Conservation (phyloP, 2,888 invertebrate genomes). For the Drosophila mayaguana region DNA sequence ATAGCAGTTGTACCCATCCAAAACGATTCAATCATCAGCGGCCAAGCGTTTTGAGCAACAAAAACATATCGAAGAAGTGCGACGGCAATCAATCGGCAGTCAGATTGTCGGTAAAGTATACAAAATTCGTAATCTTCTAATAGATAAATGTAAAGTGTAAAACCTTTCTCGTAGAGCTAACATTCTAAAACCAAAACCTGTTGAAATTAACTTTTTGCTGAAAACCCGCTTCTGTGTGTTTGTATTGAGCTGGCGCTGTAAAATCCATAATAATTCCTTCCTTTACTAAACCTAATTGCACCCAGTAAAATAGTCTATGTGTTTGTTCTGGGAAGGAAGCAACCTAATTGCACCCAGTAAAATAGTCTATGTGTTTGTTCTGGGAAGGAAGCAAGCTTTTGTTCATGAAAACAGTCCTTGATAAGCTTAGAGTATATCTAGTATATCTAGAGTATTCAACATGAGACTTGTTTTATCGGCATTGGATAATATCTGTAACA, state of each 20-base stretch:
- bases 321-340: conserved; percentile 13
- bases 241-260: conserved; percentile 36
- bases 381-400: conserved; percentile 11
- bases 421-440: background rate
- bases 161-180: conserved; percentile 57
- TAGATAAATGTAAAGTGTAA: conserved; percentile 37
- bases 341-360: conserved; percentile 36
- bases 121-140: conserved; percentile 31
- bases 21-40: conserved; percentile 69
- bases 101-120: conserved; percentile 84
- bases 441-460: background rate
- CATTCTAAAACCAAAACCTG: conserved; percentile 16
- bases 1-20: conserved; percentile 17
- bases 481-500: conserved; percentile 1
- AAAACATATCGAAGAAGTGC: conserved; percentile 68
- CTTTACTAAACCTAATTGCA: conserved; percentile 34
- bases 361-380: conserved; percentile 23
- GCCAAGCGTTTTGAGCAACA: conserved; percentile 72
- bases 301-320: conserved; percentile 20
- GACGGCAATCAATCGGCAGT: conserved; percentile 77
- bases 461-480: background rate
- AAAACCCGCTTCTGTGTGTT: conserved; percentile 62
- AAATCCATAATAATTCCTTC: background rate
- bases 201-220: conserved; percentile 26
- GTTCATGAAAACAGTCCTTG: background rate